Base-by-base conservation (phyloP, 2,888 invertebrate species). In the Catotricha subobsoleta region DNA sequence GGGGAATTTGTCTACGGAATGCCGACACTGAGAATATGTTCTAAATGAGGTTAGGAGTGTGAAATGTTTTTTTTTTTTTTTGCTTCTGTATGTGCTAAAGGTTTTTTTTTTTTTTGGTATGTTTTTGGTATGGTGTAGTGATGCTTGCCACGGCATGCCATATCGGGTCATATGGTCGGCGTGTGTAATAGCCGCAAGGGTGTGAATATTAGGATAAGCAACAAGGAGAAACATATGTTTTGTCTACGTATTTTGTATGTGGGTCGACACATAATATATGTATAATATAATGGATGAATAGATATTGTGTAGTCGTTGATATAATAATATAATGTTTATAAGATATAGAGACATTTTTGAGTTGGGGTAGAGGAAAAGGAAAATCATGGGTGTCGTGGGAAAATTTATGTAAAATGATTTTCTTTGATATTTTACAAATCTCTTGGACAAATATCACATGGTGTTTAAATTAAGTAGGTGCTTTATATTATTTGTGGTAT, bases 1-100 rank as follows among this genome's bases (percentile, higher is more conserved):
- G 33, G 33, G 33, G 33, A 33, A 33, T 33, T 33, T 33, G 33
- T 33, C 33, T 33, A 33, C 33, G 33, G 33, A 33, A 33, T 33
- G 33, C 33, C 33, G 33, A 33, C 33, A 33, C 33, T 33, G 33
- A 33, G 33, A 33, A 33, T 33, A 33, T 33, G 33, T 33, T 33
- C 33, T 16, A 33, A 33, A 33, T 33, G 33, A 33, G 33, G 33
- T 33, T 33, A 33, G 33, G 33, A 33, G 33, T 33, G 33, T 33
- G 33, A 33, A 33, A 33, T 33, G 33, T 15, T 33, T 33, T 33
- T 33, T 16, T 15, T 30, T n/a, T n/a, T n/a, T n/a, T n/a, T n/a
- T 30, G 30, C 30, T 30, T n/a, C 30, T n/a, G 30, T n/a, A n/a
- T n/a, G n/a, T 33, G 9, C 16, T 16, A 33, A 33, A 16, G 33